A percentile compares a stretch with the other conserved stretches of the same genome.
Evolutionary conservation across 1,140 invertebrate species (phyloP).

Genomic region (Varroa destructor): DNA sequence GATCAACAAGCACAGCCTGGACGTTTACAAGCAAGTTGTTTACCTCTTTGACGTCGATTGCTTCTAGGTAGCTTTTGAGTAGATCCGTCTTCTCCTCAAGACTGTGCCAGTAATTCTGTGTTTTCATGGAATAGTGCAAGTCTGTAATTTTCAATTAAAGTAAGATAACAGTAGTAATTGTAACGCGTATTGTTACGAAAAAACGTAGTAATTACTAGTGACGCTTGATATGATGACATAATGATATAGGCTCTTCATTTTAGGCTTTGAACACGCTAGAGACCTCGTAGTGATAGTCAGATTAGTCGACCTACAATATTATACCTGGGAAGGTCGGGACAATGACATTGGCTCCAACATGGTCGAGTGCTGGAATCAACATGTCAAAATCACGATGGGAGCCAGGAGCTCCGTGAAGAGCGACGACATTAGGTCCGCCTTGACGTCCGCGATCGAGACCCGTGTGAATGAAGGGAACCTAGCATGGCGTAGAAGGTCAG

Average conservation of each 20-base stretch:
- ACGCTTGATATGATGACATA: too few species aligned
- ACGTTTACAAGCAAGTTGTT: neutral
- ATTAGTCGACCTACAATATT: too few species aligned
- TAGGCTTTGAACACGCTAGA: too few species aligned
- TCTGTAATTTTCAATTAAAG: neutral
- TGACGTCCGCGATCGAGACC: slow-evolving; percentile 11
- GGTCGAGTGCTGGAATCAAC: neutral
- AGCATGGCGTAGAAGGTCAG: neutral
- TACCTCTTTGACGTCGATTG: neutral
- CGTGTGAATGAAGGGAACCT: slow-evolving; percentile 23
- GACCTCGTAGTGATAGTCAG: too few species aligned
- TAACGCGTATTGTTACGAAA: too few species aligned
- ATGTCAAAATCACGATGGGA: slow-evolving; percentile 13
- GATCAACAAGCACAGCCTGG: too few species aligned
- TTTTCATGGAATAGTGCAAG: slow-evolving; percentile 10
- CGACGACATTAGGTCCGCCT: slow-evolving; percentile 5
- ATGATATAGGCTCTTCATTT: too few species aligned
- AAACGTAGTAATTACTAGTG: too few species aligned
- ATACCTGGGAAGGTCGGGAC: slow-evolving; percentile 14
- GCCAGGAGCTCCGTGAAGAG: slow-evolving; percentile 3
- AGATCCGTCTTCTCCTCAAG: slow-evolving; percentile 24
- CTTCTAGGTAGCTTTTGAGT: neutral
- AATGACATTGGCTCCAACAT: slow-evolving; percentile 24
- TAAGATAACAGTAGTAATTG: too few species aligned
- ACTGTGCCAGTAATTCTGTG: slow-evolving; percentile 17